Conservation (phyloP, 2,797 vertebrate genomes). For the Bovichtus variegatus region DNA sequence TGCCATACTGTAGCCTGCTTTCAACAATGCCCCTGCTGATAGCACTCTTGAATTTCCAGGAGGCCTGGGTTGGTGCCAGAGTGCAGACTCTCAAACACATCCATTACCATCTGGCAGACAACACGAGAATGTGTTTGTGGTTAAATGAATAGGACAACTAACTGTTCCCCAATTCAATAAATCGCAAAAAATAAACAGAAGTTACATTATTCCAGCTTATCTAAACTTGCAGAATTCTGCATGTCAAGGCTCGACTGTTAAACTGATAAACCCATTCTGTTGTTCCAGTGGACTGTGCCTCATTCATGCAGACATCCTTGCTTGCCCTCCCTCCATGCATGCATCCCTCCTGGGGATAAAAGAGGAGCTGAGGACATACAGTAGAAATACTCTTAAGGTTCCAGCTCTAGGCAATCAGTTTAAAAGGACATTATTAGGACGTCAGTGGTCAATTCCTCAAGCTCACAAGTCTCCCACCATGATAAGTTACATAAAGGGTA, state of each 20-base stretch:
- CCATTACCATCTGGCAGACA: conserved; percentile 32
- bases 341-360: conserved; percentile 33
- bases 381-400: conserved; percentile 55
- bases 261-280: conserved; percentile 34
- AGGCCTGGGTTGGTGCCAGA: conserved; percentile 56
- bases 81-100: conserved; percentile 52
- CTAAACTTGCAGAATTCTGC: conserved; percentile 23
- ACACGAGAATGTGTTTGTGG: conserved; percentile 21
- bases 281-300: conserved; percentile 25
- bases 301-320: conserved; percentile 32
- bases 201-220: conserved; percentile 25
- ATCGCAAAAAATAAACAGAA: conserved; percentile 21
- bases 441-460: conserved; percentile 35
- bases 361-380: conserved; percentile 27
- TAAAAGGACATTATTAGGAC: conserved; percentile 41
- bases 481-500: conserved; percentile 27
- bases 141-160: conserved; percentile 23
- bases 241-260: conserved; percentile 40
- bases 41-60: conserved; percentile 35
- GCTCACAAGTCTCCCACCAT: conserved; percentile 14
- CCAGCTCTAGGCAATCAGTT: conserved; percentile 14
- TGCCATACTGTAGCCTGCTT: conserved; percentile 55
- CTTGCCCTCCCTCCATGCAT: conserved; percentile 10
- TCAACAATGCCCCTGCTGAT: conserved; percentile 61
- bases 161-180: conserved; percentile 19